These are phyloP conservation scores for Drosophila tristis DNA, from an alignment of 1,140 invertebrate genomes.

Conservation along the genomic window DNA sequence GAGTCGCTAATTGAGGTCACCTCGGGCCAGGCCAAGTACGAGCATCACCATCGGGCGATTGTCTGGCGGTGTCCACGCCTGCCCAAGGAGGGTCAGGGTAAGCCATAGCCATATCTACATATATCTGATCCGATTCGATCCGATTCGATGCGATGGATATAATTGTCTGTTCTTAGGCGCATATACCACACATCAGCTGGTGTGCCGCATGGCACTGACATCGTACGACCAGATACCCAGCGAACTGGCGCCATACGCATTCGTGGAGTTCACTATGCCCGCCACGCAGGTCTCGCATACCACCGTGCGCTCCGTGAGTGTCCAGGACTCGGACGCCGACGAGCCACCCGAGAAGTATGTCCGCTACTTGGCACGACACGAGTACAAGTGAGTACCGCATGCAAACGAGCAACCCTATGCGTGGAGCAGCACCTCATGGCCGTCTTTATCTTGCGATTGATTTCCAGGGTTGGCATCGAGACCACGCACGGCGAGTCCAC, in stretches of 20 bases:
- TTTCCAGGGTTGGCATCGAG: conserved; percentile 91
- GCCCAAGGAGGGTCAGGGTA: conserved; percentile 98
- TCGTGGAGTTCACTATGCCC: conserved; percentile 99
- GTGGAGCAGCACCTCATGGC: no score
- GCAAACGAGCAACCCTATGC: no score
- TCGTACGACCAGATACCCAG: conserved; percentile 99
- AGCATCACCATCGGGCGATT: conserved; percentile 98
- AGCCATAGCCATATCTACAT: conserved; percentile 40
- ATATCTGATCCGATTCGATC: no score
- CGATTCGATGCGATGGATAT: no score
- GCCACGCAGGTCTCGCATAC: conserved; percentile 98
- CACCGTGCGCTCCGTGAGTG: conserved; percentile 96
- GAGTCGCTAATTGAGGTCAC: conserved; percentile 98
- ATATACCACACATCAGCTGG: conserved; percentile 97
- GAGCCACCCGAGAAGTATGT: conserved; percentile 99
- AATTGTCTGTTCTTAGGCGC: conserved; percentile 88
- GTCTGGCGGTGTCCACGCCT: conserved; percentile 98
- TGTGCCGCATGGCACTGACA: conserved; percentile 96
- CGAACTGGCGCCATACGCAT: conserved; percentile 93
- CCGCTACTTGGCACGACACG: conserved; percentile 97
- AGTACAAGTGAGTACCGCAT: conserved; percentile 90
- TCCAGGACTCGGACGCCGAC: conserved; percentile 94
- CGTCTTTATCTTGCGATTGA: no score
- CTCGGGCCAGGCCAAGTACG: conserved; percentile 99
- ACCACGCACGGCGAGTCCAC: conserved; percentile 91